Evolutionary conservation across 2,797 vertebrate genomes (phyloP), one percentile per base, ranked within the genome.

Genomic region (Podarcis siculus): DNA sequence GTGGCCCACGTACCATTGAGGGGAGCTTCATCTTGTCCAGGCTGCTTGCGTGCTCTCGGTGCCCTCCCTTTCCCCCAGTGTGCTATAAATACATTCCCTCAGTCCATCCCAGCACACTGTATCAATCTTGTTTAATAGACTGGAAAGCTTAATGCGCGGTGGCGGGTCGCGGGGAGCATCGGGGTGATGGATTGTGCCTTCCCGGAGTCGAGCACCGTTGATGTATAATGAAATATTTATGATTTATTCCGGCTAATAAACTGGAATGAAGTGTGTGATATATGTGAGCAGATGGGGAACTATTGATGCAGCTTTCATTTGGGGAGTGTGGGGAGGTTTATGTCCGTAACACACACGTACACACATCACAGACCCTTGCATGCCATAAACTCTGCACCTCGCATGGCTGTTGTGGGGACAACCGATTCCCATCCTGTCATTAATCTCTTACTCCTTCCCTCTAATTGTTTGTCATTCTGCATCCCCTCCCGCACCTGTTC

Each of bases 221-320:
- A 98, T 98, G 96, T 96, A 97, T 96, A 97, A 98, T 98, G 98
- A 98, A 98, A 98, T 98, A 98, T 98, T 98, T 98, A 98, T 98
- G 98, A 98, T 98, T 98, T 98, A 98, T 98, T 98, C 98, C 98
- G 96, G 98, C 98, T 98, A 98, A 98, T 98, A 98, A 98, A 98
- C 98, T 96, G 96, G 98, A 98, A 97, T 98, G 98, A 98, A 98
- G 98, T 97, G 97, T 94, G 96, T 98, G 98, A 98, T 97, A 97
- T 97, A 97, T 98, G 98, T 89, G 97, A 98, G 97, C 98, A 98
- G 98, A 98, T 98, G 97, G 97, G 98, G 96, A 97, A 96, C 97
- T 97, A 96, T 97, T 97, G 96, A 97, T 95, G 97, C 96, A 30
- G 91, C 83, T 94, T 93, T 81, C 85, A 0, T 37, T 87, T 19